phyloP scores from a whole-genome alignment of 2,888 invertebrate species.

The Mantis religiosa region DNA sequence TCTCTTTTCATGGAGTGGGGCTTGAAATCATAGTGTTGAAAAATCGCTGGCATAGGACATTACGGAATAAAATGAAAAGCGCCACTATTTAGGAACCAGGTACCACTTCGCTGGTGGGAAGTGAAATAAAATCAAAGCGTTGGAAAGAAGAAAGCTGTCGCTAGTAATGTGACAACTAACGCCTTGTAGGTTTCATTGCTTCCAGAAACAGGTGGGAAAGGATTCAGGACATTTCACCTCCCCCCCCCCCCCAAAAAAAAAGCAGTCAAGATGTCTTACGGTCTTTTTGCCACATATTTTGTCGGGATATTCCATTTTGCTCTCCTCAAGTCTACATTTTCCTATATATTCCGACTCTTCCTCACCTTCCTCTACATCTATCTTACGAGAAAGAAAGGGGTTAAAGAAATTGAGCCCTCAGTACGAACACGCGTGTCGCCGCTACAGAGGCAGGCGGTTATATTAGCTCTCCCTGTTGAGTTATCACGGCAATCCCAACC shows the following conservation, averaged over 20 bases:
- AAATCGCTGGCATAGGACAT: too few species aligned
- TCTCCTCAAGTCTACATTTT: neutral
- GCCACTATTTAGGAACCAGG: too few species aligned
- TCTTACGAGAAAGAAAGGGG: neutral
- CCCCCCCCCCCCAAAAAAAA: too few species aligned
- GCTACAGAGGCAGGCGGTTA: conserved; percentile 2
- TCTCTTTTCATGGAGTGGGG: too few species aligned
- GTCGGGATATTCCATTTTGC: conserved; percentile 9
- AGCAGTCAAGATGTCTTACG: neutral
- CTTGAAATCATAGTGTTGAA: too few species aligned
- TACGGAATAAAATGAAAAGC: too few species aligned
- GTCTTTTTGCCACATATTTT: neutral
- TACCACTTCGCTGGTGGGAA: neutral
- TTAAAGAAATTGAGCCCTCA: conserved; percentile 7
- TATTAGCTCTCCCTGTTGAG: conserved; percentile 11
- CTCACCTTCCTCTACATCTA: neutral
- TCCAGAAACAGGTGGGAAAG: neutral
- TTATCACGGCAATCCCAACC: conserved; percentile 15
- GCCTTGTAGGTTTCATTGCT: neutral
- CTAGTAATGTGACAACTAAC: too few species aligned
- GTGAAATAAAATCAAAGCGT: neutral
- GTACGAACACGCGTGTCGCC: neutral
- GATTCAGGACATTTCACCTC: neutral
- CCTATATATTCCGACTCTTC: neutral
- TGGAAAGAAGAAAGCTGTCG: neutral